Evolutionary conservation across 2,113 vertebrate genomes (phyloP).

Genomic region (Rhizomys pruinosus): DNA sequence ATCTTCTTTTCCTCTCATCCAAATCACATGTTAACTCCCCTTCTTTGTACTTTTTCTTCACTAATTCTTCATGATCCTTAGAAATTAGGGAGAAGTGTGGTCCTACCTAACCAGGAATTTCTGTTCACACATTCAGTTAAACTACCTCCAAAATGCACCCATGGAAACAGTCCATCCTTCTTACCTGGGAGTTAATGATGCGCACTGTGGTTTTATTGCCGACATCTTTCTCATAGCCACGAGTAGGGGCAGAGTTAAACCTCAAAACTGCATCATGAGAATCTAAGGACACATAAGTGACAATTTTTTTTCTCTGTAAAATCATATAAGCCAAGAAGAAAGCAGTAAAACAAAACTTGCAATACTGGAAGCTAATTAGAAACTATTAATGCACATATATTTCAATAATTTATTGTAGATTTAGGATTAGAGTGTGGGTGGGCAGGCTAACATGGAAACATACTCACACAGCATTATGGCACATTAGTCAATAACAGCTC

Average conservation of each 20-base stretch:
- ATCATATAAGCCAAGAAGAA: slow-evolving; percentile 44
- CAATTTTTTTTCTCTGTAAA: slow-evolving; percentile 54
- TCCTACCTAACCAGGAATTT: neutral
- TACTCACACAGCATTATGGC: neutral
- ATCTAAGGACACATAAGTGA: slow-evolving; percentile 87
- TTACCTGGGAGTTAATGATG: slow-evolving; percentile 98
- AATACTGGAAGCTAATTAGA: slow-evolving; percentile 8
- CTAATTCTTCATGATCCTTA: neutral
- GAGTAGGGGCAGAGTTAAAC: slow-evolving; percentile 97
- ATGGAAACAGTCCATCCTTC: slow-evolving; percentile 44
- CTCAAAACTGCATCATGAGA: slow-evolving; percentile 96
- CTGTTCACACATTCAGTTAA: neutral
- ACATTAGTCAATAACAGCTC: neutral
- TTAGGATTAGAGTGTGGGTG: neutral
- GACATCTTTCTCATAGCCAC: slow-evolving; percentile 95
- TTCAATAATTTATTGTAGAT: neutral
- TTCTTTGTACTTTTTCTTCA: neutral
- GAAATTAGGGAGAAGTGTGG: neutral
- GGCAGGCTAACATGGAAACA: neutral
- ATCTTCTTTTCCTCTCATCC: neutral
- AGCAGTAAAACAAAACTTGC: slow-evolving; percentile 52
- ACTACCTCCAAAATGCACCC: neutral
- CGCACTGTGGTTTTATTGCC: slow-evolving; percentile 97
- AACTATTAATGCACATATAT: neutral
- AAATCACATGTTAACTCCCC: neutral